A percentile compares a stretch with the other conserved stretches of the same genome.
Conservation (phyloP, 2,888 invertebrate genomes). For the Trichopria drosophilae region DNA sequence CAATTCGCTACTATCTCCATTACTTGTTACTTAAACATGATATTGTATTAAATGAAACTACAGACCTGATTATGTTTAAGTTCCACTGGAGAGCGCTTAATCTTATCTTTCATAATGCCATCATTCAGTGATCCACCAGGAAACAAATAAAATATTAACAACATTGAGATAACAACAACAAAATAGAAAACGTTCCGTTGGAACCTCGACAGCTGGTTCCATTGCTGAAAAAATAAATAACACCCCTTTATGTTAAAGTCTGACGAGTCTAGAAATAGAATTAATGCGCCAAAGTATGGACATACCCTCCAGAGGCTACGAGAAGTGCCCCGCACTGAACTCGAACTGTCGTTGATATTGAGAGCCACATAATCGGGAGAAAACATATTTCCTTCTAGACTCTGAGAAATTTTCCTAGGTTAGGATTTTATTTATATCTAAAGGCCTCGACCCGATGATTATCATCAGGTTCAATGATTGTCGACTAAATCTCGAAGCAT, state of each 20-base stretch:
- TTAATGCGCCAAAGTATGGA: too few relatives aligned
- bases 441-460: too few relatives aligned
- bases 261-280: not conserved
- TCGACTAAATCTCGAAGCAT: too few relatives aligned
- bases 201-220: slow-evolving; percentile 83
- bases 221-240: slow-evolving; percentile 67
- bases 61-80: slow-evolving; percentile 44
- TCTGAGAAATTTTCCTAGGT: too few relatives aligned
- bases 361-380: slow-evolving; percentile 52
- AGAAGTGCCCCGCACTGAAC: slow-evolving; percentile 46
- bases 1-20: too few relatives aligned
- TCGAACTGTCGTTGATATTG: slow-evolving; percentile 50
- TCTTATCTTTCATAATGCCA: too few relatives aligned
- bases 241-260: not conserved
- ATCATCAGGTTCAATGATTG: too few relatives aligned
- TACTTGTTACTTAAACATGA: too few relatives aligned
- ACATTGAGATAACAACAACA: slow-evolving; percentile 62
- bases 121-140: slow-evolving; percentile 58
- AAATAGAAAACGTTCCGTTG: slow-evolving; percentile 78
- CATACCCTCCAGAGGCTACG: slow-evolving; percentile 59
- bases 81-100: slow-evolving; percentile 42
- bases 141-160: slow-evolving; percentile 66
- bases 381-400: too few relatives aligned
- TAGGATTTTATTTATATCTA: too few relatives aligned
- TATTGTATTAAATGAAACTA: slow-evolving; percentile 1